Base-by-base conservation (phyloP, 2,797 vertebrate species). In the Thaleichthys pacificus region DNA sequence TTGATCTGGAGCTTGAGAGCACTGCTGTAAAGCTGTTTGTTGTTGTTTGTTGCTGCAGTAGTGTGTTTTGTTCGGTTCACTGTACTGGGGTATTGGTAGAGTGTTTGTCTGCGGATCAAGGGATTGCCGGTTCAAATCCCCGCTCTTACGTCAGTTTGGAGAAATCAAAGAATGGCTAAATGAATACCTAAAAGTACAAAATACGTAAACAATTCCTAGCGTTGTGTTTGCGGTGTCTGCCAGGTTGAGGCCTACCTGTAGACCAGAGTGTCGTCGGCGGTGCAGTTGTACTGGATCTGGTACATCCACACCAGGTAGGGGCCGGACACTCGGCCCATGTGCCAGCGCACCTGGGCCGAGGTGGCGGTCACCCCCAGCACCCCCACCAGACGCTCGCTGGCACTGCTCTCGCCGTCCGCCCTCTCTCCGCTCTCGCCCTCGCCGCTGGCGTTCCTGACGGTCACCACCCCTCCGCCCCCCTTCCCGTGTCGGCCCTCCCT, bases 241-340 rank as follows among this genome's bases (percentile, higher is more conserved):
- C 4, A 5, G 51, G 51, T 0, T 0, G 5, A 1, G 15, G 47
- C 76, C 88, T 90, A 94, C 94, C 94, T 92, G 88, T 95, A 95
- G 51, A 94, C 88, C 61, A 94, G 91, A 2, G 91, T 88, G 42
- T 94, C 92, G 0, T 95, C 94, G 19, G 84, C 92, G 3, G 92
- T 94, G 86, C 92, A 92, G 83, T 95, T 95, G 79, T 95, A 95
- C 84, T 94, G 94, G 74, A 95, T 92, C 81, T 95, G 94, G 85
- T 92, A 95, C 93, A 94, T 94, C 93, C 94, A 94, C 68, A 93
- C 92, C 0, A 88, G 70, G 56, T 91, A 90, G 1, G 83, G 83
- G 5, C 30, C 71, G 24, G 82, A 79, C 0, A 89, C 86, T 68
- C 85, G 84, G 24, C 91, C 90, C 0, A 88, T 86, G 57, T 79